Evolutionary conservation across 2,888 invertebrate genomes (phyloP).

Genomic region (Catocala fraxini): DNA sequence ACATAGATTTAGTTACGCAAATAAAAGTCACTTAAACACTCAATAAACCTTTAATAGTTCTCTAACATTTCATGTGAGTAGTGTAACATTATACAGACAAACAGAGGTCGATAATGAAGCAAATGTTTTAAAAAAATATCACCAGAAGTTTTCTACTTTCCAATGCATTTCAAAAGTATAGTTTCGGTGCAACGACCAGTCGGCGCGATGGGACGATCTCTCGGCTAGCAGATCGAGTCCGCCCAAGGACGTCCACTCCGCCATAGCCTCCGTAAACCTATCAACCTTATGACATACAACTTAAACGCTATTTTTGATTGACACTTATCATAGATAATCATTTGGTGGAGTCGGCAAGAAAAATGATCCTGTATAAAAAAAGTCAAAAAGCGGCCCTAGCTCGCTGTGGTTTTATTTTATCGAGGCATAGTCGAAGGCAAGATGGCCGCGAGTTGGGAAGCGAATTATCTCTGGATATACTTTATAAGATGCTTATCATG

Average conservation of each 20-base stretch:
- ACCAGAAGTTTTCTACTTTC: conserved; percentile 82
- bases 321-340: conserved; percentile 66
- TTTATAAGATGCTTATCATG: conserved; percentile 70
- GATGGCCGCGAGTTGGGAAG: conserved; percentile 80
- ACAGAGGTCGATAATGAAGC: conserved; percentile 31
- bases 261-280: conserved; percentile 60
- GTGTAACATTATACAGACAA: conserved; percentile 20
- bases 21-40: conserved; percentile 8
- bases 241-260: conserved; percentile 86
- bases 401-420: conserved; percentile 85
- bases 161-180: conserved; percentile 84
- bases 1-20: conserved; percentile 2
- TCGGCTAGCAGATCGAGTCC: conserved; percentile 87
- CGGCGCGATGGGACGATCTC: conserved; percentile 82
- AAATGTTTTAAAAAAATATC: conserved; percentile 64
- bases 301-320: conserved; percentile 59
- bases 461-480: conserved; percentile 79
- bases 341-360: conserved; percentile 79
- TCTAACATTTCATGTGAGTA: conserved; percentile 10
- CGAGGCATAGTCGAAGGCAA: conserved; percentile 75
- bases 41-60: conserved; percentile 14
- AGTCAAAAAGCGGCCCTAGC: conserved; percentile 72
- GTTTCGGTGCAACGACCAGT: conserved; percentile 86
- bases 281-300: conserved; percentile 58
- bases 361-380: conserved; percentile 87